phyloP scores from a whole-genome alignment of 2,113 vertebrate species.

The Misgurnus mizolepis region DNA sequence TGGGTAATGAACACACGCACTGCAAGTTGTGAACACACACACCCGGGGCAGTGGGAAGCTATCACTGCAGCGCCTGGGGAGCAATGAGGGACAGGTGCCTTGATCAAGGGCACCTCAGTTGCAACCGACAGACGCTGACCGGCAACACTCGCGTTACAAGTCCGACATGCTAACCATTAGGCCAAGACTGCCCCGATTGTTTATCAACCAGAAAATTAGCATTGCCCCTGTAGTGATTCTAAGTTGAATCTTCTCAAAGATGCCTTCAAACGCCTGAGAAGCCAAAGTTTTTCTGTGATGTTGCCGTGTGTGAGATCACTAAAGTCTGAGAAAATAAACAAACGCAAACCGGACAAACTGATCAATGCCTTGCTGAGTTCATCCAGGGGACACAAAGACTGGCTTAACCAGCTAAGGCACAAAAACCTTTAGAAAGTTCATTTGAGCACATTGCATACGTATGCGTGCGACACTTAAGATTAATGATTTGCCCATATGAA shows the following conservation, averaged over 20 bases:
- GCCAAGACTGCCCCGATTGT: too few species aligned
- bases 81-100: too few species aligned
- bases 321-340: constrained; percentile 70
- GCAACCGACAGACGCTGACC: too few species aligned
- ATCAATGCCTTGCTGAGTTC: constrained; percentile 78
- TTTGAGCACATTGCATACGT: constrained; percentile 48
- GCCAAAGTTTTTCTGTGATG: constrained; percentile 52
- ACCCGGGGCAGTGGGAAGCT: too few species aligned
- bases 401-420: constrained; percentile 78
- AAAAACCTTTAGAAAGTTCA: constrained; percentile 72
- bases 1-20: too few species aligned
- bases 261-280: not conserved
- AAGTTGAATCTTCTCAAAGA: not conserved
- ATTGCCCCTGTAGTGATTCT: not conserved
- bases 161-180: too few species aligned
- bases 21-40: too few species aligned
- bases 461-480: constrained; percentile 44
- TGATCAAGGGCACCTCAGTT: too few species aligned
- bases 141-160: too few species aligned
- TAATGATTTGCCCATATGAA: constrained; percentile 8
- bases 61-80: too few species aligned
- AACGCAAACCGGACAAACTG: constrained; percentile 67
- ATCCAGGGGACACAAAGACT: constrained; percentile 69
- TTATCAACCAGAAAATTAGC: too few species aligned
- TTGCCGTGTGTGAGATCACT: constrained; percentile 63